Conservation (phyloP, 1,140 invertebrate species). For the Drosophila sucinea region DNA sequence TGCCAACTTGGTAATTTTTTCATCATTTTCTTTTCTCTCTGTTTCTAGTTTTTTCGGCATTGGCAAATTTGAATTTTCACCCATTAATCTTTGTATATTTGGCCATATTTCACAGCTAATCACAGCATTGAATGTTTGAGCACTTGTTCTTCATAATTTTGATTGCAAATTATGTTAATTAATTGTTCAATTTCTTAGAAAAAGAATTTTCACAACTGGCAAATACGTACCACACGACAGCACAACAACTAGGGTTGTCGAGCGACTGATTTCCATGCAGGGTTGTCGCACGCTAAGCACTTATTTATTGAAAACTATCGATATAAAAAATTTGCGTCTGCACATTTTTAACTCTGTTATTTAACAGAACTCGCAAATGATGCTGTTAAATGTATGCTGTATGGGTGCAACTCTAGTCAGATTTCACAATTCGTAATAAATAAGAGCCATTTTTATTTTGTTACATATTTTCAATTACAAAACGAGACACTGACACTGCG, state of each 20-base stretch:
- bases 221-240: constrained; percentile 77
- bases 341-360: no score
- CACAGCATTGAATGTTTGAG: constrained; percentile 29
- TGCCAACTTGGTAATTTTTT: constrained; percentile 60
- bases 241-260: constrained; percentile 67
- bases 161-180: constrained; percentile 60
- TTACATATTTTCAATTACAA: constrained; percentile 37
- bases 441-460: constrained; percentile 44
- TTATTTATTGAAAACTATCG: no score
- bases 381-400: background rate
- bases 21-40: constrained; percentile 53
- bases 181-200: constrained; percentile 53
- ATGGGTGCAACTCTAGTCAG: constrained; percentile 42
- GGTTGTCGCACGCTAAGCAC: background rate
- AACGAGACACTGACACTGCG: constrained; percentile 52
- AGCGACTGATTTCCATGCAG: constrained; percentile 4
- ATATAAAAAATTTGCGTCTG: no score
- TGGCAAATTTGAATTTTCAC: constrained; percentile 43
- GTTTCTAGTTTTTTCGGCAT: constrained; percentile 63
- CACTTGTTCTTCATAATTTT: constrained; percentile 58
- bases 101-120: constrained; percentile 33
- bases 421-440: constrained; percentile 74
- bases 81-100: constrained; percentile 29
- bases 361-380: background rate
- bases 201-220: constrained; percentile 68